A percentile compares a stretch with the other conserved stretches of the same genome.
These are phyloP conservation scores for Andrena camellia DNA, from an alignment of 2,888 invertebrate species.

Conservation along the genomic window DNA sequence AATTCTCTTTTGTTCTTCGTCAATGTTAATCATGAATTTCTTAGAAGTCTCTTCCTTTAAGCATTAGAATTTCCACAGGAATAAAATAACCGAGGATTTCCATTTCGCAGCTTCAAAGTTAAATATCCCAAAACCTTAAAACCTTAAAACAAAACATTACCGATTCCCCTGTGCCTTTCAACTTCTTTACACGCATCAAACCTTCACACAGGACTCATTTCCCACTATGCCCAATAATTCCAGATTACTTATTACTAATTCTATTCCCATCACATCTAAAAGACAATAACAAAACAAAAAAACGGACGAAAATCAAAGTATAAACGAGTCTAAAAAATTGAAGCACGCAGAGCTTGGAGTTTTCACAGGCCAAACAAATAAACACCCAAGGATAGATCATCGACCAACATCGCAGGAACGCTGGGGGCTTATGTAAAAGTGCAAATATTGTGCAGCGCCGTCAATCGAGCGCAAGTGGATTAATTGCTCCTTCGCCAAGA, in stretches of 20 bases:
- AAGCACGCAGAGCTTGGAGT: background rate
- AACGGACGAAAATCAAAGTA: background rate
- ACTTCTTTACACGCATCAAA: no score
- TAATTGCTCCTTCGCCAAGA: conserved; percentile 14
- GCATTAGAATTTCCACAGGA: background rate
- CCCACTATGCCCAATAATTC: no score
- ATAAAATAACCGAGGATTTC: background rate
- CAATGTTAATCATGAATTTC: background rate
- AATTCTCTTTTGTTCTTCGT: background rate
- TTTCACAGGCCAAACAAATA: background rate
- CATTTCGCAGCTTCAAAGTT: background rate
- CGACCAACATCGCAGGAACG: background rate
- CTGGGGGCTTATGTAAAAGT: background rate
- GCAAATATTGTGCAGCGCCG: conserved; percentile 6
- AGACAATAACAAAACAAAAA: background rate
- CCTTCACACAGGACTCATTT: no score
- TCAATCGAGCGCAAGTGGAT: conserved; percentile 9
- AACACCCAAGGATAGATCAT: background rate
- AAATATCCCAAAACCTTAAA: background rate
- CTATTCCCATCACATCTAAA: background rate
- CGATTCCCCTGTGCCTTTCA: no score
- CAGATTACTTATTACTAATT: no score
- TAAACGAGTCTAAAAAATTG: no score
- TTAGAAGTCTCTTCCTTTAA: background rate
- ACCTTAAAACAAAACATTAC: background rate